Evolutionary conservation across 1,140 invertebrate species (phyloP), one percentile per base, ranked within the genome.

Genomic region (Drosophila asahinai): DNA sequence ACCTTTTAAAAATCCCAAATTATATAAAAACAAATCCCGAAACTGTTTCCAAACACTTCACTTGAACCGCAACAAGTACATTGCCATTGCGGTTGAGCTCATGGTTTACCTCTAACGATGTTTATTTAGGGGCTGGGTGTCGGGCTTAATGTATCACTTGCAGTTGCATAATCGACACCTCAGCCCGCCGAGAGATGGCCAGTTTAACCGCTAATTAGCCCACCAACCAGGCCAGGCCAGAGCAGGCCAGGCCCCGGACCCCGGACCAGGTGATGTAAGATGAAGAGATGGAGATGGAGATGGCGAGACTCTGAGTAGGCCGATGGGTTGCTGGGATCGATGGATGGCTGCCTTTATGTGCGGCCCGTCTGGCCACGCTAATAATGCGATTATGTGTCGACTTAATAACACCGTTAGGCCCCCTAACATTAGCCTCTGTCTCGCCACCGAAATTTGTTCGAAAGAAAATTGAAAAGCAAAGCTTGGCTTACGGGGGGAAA

Each of bases 331-430:
- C 14, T 66, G 68, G 58, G 64, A 48, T 70, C 54, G 54, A 9
- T 38, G 60, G 45, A 25, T 40, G 19, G 49, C 40, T 36, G 57
- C 30, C 25, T 59, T 59, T 80, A 36, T 65, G 66, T 22, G 19
- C 19, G 19, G 1, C 40, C 43, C 25, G 22, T 47, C 62, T 75
- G 66, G 45, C 60, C 65, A 67, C 66, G 83, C 77, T 87, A 86
- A 86, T 86, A 86, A 86, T 83, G 84, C 81, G 84, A 89, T 89
- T 87, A 87, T 81, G 80, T 57, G 80, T 75, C 80, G 77, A 86
- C 86, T 77, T 81, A 80, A 78, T 77, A 81, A 33, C 49, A 86
- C 82, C 78, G 83, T 78, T 78, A 64, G 67, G 48, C 59, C 42
- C 58, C 33, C 52, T 38, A 22, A 17, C 62, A 65, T 60, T 19